A percentile compares a stretch with the other conserved stretches of the same genome.
These are phyloP conservation scores for Forbesichthys papilliferus DNA, from an alignment of 2,113 vertebrate species.

Conservation along the genomic window DNA sequence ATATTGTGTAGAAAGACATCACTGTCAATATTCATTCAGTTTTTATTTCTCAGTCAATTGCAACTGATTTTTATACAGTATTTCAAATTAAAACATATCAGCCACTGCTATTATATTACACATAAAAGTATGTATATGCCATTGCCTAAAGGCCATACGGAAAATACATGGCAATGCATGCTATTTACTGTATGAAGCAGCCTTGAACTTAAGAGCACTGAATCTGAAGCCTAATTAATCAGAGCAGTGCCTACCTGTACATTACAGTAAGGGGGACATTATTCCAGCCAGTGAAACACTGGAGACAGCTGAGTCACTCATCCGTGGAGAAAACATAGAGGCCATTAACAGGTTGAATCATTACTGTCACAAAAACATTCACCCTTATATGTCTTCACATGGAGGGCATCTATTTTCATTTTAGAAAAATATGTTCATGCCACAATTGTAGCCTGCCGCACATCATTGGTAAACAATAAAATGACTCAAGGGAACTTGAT, in stretches of 20 bases:
- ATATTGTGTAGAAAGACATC: too few relatives aligned
- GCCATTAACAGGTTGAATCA: conserved; percentile 26
- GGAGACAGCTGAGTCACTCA: conserved; percentile 65
- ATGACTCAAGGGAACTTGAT: not conserved
- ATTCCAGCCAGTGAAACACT: conserved; percentile 60
- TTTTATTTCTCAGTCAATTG: too few relatives aligned
- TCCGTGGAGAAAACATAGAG: conserved; percentile 50
- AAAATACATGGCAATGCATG: conserved; percentile 7
- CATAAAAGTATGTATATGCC: conserved; percentile 16
- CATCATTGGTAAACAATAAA: conserved; percentile 3
- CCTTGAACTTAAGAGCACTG: conserved; percentile 9
- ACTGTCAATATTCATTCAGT: too few relatives aligned
- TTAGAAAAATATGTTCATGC: conserved; percentile 22
- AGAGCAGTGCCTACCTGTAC: conserved; percentile 38
- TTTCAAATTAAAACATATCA: conserved; percentile 4
- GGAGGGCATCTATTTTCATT: conserved; percentile 25
- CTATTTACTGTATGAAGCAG: not conserved
- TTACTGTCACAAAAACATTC: conserved; percentile 35
- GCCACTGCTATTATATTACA: not conserved
- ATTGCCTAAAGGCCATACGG: conserved; percentile 7
- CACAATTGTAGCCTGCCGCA: not conserved
- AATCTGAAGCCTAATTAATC: conserved; percentile 44
- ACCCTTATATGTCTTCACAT: conserved; percentile 32
- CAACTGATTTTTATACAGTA: conserved; percentile 3
- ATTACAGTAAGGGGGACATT: conserved; percentile 65